Percentiles rank a stretch among this genome's conserved stretches.
Evolutionary conservation across 1,140 invertebrate genomes (phyloP).

Genomic region (Ladona fulva): DNA sequence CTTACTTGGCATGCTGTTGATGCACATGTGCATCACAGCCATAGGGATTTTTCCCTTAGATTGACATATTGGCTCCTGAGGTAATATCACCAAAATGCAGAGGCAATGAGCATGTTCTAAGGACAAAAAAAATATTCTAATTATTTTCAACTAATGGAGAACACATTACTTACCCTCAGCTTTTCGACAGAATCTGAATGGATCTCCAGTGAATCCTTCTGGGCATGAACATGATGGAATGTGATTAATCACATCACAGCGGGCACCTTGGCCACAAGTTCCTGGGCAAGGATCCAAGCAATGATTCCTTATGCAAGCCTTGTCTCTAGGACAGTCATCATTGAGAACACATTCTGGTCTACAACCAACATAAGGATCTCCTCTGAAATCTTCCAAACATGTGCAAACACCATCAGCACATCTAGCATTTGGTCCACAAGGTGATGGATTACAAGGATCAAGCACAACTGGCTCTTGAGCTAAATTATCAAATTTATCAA

Average conservation of each 20-base stretch:
- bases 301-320: constrained; percentile 42
- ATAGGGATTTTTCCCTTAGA: too few species aligned
- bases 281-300: constrained; percentile 44
- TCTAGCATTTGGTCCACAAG: constrained; percentile 51
- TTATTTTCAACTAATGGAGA: too few species aligned
- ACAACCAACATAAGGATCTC: constrained; percentile 50
- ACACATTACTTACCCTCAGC: constrained; percentile 34
- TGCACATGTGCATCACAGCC: too few species aligned
- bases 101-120: too few species aligned
- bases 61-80: too few species aligned
- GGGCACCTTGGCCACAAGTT: constrained; percentile 54
- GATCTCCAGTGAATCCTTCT: constrained; percentile 48
- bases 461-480: constrained; percentile 29
- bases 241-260: constrained; percentile 47
- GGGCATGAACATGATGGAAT: constrained; percentile 42
- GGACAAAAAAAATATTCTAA: too few species aligned
- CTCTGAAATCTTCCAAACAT: constrained; percentile 53
- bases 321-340: constrained; percentile 38
- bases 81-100: too few species aligned
- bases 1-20: too few species aligned
- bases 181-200: constrained; percentile 43
- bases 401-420: constrained; percentile 46
- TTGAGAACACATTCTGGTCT: constrained; percentile 41
- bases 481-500: not conserved
- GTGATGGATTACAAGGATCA: constrained; percentile 42